phyloP scores from a whole-genome alignment of 2,888 invertebrate species.

The Sthenelais limicola region DNA sequence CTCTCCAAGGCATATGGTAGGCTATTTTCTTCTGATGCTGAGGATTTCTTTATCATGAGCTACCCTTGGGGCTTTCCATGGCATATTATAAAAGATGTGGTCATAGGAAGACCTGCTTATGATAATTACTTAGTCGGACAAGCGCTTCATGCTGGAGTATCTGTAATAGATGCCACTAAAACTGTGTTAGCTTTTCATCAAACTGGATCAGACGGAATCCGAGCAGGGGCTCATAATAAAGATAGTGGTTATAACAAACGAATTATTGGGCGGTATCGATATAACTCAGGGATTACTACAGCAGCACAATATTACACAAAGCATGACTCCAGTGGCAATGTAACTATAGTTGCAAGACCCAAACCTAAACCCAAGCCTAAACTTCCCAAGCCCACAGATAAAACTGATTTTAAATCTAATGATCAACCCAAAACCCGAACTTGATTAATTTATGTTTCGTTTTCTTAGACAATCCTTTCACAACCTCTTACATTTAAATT shows the following conservation, averaged over 20 bases:
- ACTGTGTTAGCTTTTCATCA: constrained; percentile 32
- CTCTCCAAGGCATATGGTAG: constrained; percentile 19
- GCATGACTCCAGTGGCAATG: too few species aligned
- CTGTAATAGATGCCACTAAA: constrained; percentile 23
- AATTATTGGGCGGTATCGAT: constrained; percentile 16
- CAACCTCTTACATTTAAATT: too few species aligned
- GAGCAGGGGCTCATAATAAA: constrained; percentile 33
- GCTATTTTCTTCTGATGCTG: constrained; percentile 18
- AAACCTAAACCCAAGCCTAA: too few species aligned
- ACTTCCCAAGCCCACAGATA: too few species aligned
- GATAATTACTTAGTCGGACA: constrained; percentile 36
- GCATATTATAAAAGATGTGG: constrained; percentile 33
- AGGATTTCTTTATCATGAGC: constrained; percentile 37
- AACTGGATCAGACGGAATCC: constrained; percentile 26
- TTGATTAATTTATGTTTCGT: too few species aligned
- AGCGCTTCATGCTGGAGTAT: constrained; percentile 2
- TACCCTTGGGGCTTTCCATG: constrained; percentile 23
- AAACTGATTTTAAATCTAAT: too few species aligned
- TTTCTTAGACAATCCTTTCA: too few species aligned
- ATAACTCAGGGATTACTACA: constrained; percentile 1
- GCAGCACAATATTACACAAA: constrained; percentile 10
- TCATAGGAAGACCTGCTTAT: constrained; percentile 39
- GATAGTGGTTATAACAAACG: constrained; percentile 1
- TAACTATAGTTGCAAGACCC: too few species aligned
- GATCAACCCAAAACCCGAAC: too few species aligned